Evolutionary conservation across 2,888 invertebrate genomes (phyloP).

Genomic region (Epirrhoe tristata): DNA sequence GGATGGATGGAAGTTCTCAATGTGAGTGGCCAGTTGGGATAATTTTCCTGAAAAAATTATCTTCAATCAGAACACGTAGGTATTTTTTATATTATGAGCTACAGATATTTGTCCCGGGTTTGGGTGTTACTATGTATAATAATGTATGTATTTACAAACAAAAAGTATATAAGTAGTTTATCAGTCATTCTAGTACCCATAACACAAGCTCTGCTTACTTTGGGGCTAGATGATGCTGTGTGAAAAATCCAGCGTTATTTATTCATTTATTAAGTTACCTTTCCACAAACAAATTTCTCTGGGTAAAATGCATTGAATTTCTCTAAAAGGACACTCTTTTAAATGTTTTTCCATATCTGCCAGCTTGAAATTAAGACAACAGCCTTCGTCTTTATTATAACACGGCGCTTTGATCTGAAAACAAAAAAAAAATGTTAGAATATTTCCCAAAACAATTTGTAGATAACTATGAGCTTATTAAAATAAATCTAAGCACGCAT

Average conservation of each 20-base stretch:
- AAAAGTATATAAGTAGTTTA: too few relatives aligned
- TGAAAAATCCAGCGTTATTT: too few relatives aligned
- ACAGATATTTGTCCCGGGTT: too few relatives aligned
- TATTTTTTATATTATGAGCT: too few relatives aligned
- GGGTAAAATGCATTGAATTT: conserved; percentile 58
- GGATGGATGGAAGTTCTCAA: conserved; percentile 57
- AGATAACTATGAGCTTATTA: not conserved
- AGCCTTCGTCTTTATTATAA: conserved; percentile 59
- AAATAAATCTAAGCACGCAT: too few relatives aligned
- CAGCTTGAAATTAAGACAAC: conserved; percentile 53
- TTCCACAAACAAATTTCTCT: conserved; percentile 57
- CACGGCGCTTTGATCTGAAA: conserved; percentile 56
- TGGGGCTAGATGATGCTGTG: too few relatives aligned
- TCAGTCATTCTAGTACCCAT: too few relatives aligned
- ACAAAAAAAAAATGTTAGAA: not conserved
- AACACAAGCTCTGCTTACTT: too few relatives aligned
- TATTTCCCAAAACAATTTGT: too few relatives aligned
- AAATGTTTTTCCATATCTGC: conserved; percentile 58
- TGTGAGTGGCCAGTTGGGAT: conserved; percentile 59
- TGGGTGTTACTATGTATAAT: too few relatives aligned
- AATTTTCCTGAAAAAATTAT: conserved; percentile 61
- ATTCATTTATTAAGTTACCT: too few relatives aligned
- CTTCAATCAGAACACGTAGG: not conserved
- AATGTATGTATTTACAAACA: too few relatives aligned
- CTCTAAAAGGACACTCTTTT: conserved; percentile 65